Evolutionary conservation across 2,888 invertebrate genomes (phyloP).

Genomic region (Clitarchus hookeri): DNA sequence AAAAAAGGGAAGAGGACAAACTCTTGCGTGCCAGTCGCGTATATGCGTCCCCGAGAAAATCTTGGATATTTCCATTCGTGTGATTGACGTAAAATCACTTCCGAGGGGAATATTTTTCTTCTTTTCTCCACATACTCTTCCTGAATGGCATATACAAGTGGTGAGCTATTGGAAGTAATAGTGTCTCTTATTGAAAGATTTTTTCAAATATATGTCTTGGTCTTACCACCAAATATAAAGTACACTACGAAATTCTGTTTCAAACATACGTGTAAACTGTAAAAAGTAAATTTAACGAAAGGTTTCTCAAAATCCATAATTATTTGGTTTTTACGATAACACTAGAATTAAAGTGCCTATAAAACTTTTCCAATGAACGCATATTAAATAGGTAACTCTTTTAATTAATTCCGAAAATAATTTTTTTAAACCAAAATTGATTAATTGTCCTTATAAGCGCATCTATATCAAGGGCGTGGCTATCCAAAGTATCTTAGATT

Average conservation of each 20-base stretch:
- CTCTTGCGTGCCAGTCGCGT: background rate
- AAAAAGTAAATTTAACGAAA: background rate
- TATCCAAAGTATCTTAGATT: too few relatives aligned
- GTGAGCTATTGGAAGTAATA: background rate
- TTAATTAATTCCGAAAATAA: too few relatives aligned
- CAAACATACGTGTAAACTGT: background rate
- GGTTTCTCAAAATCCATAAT: too few relatives aligned
- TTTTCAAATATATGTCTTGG: background rate
- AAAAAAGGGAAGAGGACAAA: background rate
- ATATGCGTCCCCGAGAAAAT: background rate
- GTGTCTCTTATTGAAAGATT: background rate
- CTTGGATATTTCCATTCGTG: background rate
- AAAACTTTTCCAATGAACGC: too few relatives aligned
- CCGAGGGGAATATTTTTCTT: background rate
- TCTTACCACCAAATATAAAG: background rate
- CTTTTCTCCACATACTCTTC: background rate
- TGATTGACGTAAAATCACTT: slow-evolving; percentile 1
- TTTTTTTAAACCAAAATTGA: too few relatives aligned
- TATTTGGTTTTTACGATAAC: too few relatives aligned
- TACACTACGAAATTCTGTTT: background rate
- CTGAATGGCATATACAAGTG: background rate
- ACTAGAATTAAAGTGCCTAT: too few relatives aligned
- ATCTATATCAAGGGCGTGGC: too few relatives aligned
- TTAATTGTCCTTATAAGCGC: too few relatives aligned
- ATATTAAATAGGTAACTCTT: too few relatives aligned